Evolutionary conservation across 2,797 vertebrate genomes (phyloP).

Genomic region (Enoplosus armatus): DNA sequence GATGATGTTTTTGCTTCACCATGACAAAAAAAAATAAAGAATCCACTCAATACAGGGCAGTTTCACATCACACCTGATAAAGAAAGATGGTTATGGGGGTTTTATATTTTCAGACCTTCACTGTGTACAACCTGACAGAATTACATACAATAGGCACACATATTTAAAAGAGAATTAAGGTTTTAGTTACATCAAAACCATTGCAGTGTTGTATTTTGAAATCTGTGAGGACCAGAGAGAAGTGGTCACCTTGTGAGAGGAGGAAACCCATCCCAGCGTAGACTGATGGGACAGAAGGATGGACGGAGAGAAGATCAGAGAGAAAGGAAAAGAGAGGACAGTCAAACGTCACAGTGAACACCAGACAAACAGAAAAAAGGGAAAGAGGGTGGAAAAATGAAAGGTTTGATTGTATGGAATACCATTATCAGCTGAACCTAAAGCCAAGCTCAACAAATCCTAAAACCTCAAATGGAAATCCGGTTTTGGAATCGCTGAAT

Average conservation of each 20-base stretch:
- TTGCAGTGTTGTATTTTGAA: not conserved
- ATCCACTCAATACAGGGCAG: not conserved
- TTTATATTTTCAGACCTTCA: not conserved
- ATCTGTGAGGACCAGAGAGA: constrained; percentile 70
- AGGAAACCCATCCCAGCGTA: constrained; percentile 83
- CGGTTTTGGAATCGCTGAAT: constrained; percentile 29
- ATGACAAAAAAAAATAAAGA: not conserved
- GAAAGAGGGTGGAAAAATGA: constrained; percentile 27
- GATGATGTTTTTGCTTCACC: not conserved
- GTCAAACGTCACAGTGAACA: constrained; percentile 58
- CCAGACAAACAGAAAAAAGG: constrained; percentile 32
- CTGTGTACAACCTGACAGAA: constrained; percentile 3
- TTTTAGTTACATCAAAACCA: constrained; percentile 9
- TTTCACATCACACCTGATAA: constrained; percentile 37
- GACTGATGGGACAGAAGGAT: constrained; percentile 84
- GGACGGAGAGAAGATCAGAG: constrained; percentile 46
- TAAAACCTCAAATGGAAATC: constrained; percentile 33
- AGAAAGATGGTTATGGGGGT: constrained; percentile 10
- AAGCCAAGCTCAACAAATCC: constrained; percentile 39
- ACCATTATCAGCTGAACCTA: constrained; percentile 30
- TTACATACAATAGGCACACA: not conserved
- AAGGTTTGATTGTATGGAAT: constrained; percentile 62
- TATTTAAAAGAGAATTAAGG: not conserved
- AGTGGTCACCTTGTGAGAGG: constrained; percentile 89
- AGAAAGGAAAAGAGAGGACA: constrained; percentile 63